phyloP scores from a whole-genome alignment of 2,888 invertebrate species.

The Nipponacmea schrenckii region DNA sequence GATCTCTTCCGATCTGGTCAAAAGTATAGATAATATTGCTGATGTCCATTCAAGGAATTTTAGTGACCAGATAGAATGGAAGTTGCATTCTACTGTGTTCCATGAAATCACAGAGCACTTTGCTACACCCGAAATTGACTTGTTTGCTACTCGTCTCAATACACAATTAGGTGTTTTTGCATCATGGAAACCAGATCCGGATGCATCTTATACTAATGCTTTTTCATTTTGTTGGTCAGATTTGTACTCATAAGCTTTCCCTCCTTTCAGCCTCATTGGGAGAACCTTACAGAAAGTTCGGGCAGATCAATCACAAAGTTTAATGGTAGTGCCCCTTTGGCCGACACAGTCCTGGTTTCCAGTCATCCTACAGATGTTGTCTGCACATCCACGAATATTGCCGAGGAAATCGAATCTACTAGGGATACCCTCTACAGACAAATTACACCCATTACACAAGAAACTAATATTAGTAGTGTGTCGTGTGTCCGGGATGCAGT shows the following conservation, averaged over 20 bases:
- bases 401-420: not conserved
- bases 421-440: not conserved
- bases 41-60: too few relatives aligned
- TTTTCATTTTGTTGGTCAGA: conserved; percentile 18
- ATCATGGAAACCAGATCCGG: conserved; percentile 14
- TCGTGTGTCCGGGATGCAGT: not conserved
- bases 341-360: conserved; percentile 27
- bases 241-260: conserved; percentile 22
- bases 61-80: too few relatives aligned
- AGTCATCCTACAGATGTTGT: conserved; percentile 10
- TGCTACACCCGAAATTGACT: too few relatives aligned
- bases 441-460: not conserved
- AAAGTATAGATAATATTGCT: too few relatives aligned
- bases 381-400: not conserved
- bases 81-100: too few relatives aligned
- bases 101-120: too few relatives aligned
- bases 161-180: not conserved
- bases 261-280: conserved; percentile 20
- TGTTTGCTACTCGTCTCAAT: too few relatives aligned
- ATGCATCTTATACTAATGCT: conserved; percentile 19
- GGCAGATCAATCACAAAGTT: conserved; percentile 9
- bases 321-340: conserved; percentile 26
- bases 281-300: conserved; percentile 21
- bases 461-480: not conserved
- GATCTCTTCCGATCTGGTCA: not conserved